phyloP scores from a whole-genome alignment of 2,797 vertebrate genomes.

The Acanthis flammea region DNA sequence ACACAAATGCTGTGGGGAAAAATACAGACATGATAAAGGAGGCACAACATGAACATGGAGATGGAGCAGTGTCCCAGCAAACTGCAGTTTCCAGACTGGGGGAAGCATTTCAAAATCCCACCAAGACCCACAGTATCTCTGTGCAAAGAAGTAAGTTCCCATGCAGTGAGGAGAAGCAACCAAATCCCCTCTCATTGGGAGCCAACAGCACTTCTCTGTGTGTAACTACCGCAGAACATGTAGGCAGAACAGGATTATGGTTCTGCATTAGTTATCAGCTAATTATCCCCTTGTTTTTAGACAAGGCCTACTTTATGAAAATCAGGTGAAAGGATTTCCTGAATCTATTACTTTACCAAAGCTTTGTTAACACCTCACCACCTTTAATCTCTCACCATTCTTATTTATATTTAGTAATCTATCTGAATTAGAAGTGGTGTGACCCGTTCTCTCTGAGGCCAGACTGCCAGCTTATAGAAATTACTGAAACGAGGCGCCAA shows the following conservation, averaged over 20 bases:
- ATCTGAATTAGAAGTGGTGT: neutral
- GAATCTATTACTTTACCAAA: constrained; percentile 7
- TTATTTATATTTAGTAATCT: constrained; percentile 51
- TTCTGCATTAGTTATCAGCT: constrained; percentile 1
- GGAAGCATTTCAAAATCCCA: neutral
- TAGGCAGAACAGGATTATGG: constrained; percentile 1
- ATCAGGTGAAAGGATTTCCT: constrained; percentile 32
- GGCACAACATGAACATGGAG: neutral
- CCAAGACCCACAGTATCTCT: neutral
- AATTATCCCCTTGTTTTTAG: constrained; percentile 20
- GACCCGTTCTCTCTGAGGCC: constrained; percentile 46
- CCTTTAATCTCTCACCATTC: constrained; percentile 28
- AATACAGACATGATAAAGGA: neutral
- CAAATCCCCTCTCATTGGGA: neutral
- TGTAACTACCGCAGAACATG: neutral
- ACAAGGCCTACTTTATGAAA: constrained; percentile 15
- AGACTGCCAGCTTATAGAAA: constrained; percentile 51
- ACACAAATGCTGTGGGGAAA: neutral
- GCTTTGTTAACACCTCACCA: neutral
- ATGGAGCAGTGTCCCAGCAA: neutral
- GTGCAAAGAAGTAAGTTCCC: neutral
- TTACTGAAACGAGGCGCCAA: constrained; percentile 28
- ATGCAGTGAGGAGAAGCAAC: neutral
- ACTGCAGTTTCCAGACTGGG: neutral
- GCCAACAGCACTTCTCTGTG: neutral